Evolutionary conservation across 2,113 vertebrate genomes (phyloP).

Genomic region (Tyrannus savana): DNA sequence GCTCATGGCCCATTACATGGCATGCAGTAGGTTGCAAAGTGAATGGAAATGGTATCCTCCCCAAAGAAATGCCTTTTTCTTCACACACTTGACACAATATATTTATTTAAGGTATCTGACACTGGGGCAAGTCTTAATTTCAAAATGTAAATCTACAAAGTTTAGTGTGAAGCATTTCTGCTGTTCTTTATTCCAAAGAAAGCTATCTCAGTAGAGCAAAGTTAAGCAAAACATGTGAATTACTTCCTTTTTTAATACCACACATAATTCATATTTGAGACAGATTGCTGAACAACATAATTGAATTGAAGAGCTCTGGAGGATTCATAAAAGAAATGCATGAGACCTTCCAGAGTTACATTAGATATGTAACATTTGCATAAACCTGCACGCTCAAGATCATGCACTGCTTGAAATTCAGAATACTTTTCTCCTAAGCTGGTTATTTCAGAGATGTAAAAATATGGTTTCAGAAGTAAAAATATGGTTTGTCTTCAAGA

Average conservation of each 20-base stretch:
- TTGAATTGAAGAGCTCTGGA: neutral
- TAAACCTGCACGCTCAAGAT: neutral
- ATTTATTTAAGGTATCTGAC: neutral
- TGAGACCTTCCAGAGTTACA: neutral
- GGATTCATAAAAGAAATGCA: neutral
- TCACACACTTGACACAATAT: neutral
- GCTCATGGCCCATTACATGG: neutral
- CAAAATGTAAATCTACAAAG: neutral
- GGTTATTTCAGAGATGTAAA: neutral
- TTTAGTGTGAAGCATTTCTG: neutral
- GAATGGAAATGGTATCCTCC: neutral
- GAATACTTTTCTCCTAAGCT: neutral
- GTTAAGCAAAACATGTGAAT: neutral
- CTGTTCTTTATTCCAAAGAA: neutral
- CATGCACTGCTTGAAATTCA: neutral
- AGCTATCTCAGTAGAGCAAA: neutral
- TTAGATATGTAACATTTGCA: neutral
- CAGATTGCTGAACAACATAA: slow-evolving; percentile 1
- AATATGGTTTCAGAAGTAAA: neutral
- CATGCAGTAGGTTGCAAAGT: neutral
- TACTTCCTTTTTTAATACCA: neutral
- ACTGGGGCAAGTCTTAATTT: neutral
- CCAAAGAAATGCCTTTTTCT: neutral
- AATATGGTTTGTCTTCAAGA: neutral
- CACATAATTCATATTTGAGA: neutral